phyloP scores from a whole-genome alignment of 2,113 vertebrate genomes.

The Gavialis gangeticus region DNA sequence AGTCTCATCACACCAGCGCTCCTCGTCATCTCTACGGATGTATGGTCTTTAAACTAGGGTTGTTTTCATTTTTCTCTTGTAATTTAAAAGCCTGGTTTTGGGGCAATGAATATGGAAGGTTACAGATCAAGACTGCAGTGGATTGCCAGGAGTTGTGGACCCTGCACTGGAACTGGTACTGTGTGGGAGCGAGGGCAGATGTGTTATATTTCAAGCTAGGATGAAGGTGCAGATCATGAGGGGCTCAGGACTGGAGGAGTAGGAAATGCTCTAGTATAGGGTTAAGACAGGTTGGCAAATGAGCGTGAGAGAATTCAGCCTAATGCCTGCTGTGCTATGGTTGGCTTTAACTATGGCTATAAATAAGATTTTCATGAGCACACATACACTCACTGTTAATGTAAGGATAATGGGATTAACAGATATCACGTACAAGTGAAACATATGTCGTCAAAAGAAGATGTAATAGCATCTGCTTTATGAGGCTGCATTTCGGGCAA shows the following conservation, averaged over 20 bases:
- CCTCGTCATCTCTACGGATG: neutral
- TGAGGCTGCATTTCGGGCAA: neutral
- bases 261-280: neutral
- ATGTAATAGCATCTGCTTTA: neutral
- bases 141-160: neutral
- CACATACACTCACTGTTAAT: accelerated
- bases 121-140: neutral
- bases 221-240: too few relatives aligned
- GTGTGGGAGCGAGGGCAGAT: neutral
- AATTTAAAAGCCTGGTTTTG: neutral
- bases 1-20: neutral
- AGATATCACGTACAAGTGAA: neutral
- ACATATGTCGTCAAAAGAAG: neutral
- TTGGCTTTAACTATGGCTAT: neutral
- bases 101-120: neutral
- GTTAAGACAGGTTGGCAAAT: neutral
- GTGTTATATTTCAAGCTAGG: neutral
- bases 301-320: neutral
- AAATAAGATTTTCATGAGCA: neutral
- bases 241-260: neutral
- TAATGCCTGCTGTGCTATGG: neutral
- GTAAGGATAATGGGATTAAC: neutral
- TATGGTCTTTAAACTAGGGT: neutral
- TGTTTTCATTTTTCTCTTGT: neutral
- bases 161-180: neutral